Evolutionary conservation across 2,797 vertebrate species (phyloP), one percentile per base, ranked within the genome.

Genomic region (Scleropages formosus): DNA sequence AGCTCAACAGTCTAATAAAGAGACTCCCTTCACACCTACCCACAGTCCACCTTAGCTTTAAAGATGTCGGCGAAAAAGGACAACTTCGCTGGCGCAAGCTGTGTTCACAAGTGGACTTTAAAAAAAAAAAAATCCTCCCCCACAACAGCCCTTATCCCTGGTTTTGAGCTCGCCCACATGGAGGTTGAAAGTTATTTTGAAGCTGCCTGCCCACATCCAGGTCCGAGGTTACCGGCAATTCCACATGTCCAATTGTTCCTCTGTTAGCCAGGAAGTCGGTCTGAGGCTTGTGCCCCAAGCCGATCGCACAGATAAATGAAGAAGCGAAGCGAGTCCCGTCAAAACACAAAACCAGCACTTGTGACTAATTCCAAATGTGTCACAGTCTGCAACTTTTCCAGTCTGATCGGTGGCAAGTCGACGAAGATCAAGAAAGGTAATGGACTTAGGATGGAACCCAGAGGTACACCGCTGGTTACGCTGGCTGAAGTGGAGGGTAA

Each of bases 1-100:
- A 49, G 59, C 26, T 73, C 39, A 4, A 73, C 72, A 18, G 39
- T 7, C 9, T 51, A 44, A 74, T 74, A 56, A 53, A 20, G 16
- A 74, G 49, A 66, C 31, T 39, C 64, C 64, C 49, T 75, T 65
- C 64, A 8, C 73, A 22, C 26, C 53, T 39, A 39, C 63, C 31
- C 73, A 67, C n/a, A 59, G 67, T 44, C 39, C 73, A 75, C 31
- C 73, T 75, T 39, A 56, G 53, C 39, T 56, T 67, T 75, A 24
- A 65, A 63, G 47, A 74, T 22, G 51, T 75, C 64, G 59, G 73
- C 72, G 59, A 67, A 66, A 22, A 44, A 67, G 24, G 16, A 51
- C 18, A 75, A 15, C n/a, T 61, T 44, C 15, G 8, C 53, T 0
- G 20, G 11, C 47, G 39, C 20, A 15, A 20, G 66, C 22, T 6